Conservation (phyloP, 1,140 invertebrate genomes). For the Hycleus phaleratus region DNA sequence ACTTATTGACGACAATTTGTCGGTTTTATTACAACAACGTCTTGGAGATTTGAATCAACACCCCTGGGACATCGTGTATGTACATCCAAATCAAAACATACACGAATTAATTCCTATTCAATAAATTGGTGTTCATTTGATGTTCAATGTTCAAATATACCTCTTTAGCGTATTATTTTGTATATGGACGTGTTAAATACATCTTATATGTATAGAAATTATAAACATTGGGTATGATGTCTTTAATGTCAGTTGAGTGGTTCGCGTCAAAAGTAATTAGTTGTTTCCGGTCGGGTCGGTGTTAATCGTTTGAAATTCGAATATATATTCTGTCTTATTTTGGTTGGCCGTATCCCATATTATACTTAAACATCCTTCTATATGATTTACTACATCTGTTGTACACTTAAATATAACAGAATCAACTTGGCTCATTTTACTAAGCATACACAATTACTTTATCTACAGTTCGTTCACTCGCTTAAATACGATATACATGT, state of each 20-base stretch:
- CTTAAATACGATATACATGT: no score
- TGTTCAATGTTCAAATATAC: no score
- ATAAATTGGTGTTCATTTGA: no score
- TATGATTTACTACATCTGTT: slow-evolving; percentile 26
- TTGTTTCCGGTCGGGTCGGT: slow-evolving; percentile 31
- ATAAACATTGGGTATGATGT: slow-evolving; percentile 17
- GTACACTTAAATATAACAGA: slow-evolving; percentile 2
- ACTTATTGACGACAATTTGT: neutral
- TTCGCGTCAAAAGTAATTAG: slow-evolving; percentile 36
- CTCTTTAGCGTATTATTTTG: neutral
- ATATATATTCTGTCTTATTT: slow-evolving; percentile 34
- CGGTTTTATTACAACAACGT: neutral
- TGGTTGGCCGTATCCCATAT: slow-evolving; percentile 25
- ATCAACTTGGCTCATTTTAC: slow-evolving; percentile 13
- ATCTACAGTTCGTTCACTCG: no score
- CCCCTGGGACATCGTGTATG: no score
- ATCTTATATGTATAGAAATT: neutral
- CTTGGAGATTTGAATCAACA: no score
- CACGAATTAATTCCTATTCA: no score
- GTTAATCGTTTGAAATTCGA: slow-evolving; percentile 37
- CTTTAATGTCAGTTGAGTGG: slow-evolving; percentile 32
- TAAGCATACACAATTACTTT: no score
- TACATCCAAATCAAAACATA: no score
- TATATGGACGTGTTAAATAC: neutral
- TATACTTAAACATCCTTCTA: slow-evolving; percentile 16